Percentiles rank a stretch among this genome's conserved stretches.
phyloP scores from a whole-genome alignment of 2,888 invertebrate species.

The Tryphoninae sp. region DNA sequence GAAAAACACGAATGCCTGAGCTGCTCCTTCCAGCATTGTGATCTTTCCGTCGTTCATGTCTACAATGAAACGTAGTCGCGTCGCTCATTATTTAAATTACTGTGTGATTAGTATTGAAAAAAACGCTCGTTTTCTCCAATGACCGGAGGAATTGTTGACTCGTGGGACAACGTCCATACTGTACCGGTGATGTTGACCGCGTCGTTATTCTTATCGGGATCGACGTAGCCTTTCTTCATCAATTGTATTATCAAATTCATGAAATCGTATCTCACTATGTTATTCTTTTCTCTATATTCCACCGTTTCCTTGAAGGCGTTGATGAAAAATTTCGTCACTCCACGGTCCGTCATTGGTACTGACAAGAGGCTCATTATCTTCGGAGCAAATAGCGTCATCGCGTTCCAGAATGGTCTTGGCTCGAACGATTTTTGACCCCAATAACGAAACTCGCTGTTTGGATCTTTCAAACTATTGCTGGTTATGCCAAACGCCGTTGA shows the following conservation, averaged over 20 bases:
- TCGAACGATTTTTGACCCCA: constrained; percentile 73
- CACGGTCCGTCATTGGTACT: constrained; percentile 68
- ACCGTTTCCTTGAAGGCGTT: constrained; percentile 76
- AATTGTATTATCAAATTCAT: constrained; percentile 78
- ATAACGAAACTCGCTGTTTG: constrained; percentile 72
- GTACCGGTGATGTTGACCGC: constrained; percentile 49
- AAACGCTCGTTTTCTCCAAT: too few species aligned
- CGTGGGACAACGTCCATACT: neutral
- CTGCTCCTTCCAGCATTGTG: constrained; percentile 80
- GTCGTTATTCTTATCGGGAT: constrained; percentile 64
- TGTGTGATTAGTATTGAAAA: neutral
- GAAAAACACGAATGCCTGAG: constrained; percentile 82
- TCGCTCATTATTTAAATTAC: neutral
- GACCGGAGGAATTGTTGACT: neutral
- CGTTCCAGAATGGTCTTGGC: constrained; percentile 60
- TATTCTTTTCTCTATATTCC: constrained; percentile 72
- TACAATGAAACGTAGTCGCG: neutral
- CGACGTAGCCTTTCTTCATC: constrained; percentile 72
- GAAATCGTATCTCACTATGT: constrained; percentile 77
- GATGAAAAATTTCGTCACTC: constrained; percentile 76
- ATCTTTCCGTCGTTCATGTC: constrained; percentile 67
- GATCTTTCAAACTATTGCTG: constrained; percentile 71
- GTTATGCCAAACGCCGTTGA: constrained; percentile 75
- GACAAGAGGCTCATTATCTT: constrained; percentile 70
- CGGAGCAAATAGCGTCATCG: constrained; percentile 68